Evolutionary conservation across 2,888 invertebrate species (phyloP), one percentile per base, ranked within the genome.

Genomic region (Nemoura dubitans): DNA sequence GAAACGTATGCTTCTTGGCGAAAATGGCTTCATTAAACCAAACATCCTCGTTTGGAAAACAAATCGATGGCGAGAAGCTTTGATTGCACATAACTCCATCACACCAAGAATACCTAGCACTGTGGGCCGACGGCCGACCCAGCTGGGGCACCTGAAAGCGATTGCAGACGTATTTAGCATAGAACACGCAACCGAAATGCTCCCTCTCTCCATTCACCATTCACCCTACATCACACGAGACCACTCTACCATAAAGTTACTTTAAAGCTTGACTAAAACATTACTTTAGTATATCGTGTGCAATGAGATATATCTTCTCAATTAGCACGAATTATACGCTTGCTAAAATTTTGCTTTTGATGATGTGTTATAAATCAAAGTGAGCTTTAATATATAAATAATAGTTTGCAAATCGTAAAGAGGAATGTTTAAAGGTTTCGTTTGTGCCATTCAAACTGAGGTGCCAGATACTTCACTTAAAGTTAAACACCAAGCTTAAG

Each of bases 81-180:
- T 59, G 59, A 59, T 59, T 59, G 59, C 59, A 59, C 59, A 59
- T 59, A 59, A 59, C 59, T 59, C 59, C 59, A 2, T 59, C 59
- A 59, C 16, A 59, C 59, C 21, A 21, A 36, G 36, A 36, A 36
- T 36, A 36, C 36, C 36, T n/a, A n/a, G 10, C 36, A 6, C 36
- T 59, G 59, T 21, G 59, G 59, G 59, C 59, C 59, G 59, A 59
- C 59, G 59, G 59, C 59, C 21, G 59, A 59, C 59, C 2, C 10
- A 36, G 5, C 10, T 3, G 16, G 10, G 21, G 16, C 59, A 59
- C 59, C 59, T 3, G 14, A 59, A 7, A 21, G 59, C 21, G 10
- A 59, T 21, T 59, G 59, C 59, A 21, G 59, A 59, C 59, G 59
- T 59, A 59, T 59, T 59, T 59, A 59, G 59, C 59, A 59, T 59